These are phyloP conservation scores for Orientallactaga sibirica DNA, from an alignment of 2,797 vertebrate species.

Conservation along the genomic window DNA sequence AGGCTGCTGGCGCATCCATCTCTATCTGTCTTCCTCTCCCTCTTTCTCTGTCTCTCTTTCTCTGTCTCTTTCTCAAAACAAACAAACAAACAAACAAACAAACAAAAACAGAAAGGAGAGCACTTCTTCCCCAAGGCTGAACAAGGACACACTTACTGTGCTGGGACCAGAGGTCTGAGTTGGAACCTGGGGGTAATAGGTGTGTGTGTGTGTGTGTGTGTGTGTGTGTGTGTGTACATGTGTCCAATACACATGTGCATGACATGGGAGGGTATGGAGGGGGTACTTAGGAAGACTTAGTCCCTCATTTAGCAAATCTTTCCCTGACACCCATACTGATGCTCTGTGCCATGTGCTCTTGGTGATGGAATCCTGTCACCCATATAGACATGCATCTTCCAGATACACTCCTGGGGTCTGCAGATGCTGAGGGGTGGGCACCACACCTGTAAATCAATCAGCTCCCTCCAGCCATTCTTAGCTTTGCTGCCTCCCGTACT, in stretches of 20 bases:
- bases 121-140: background rate
- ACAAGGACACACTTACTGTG: background rate
- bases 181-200: background rate
- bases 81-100: no score
- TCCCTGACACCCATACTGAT: background rate
- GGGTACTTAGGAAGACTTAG: background rate
- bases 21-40: no score
- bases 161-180: background rate
- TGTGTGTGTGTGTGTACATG: no score
- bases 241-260: accelerated
- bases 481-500: accelerated
- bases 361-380: background rate
- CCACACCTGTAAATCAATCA: background rate
- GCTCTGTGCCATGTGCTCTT: background rate
- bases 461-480: background rate
- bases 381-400: background rate
- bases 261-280: accelerated
- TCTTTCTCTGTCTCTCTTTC: no score
- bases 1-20: no score
- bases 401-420: background rate
- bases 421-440: accelerated
- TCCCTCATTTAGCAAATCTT: background rate
- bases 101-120: background rate
- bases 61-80: no score
- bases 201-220: background rate